phyloP scores from a whole-genome alignment of 2,113 vertebrate species.

The Gnathonemus longibarbis region DNA sequence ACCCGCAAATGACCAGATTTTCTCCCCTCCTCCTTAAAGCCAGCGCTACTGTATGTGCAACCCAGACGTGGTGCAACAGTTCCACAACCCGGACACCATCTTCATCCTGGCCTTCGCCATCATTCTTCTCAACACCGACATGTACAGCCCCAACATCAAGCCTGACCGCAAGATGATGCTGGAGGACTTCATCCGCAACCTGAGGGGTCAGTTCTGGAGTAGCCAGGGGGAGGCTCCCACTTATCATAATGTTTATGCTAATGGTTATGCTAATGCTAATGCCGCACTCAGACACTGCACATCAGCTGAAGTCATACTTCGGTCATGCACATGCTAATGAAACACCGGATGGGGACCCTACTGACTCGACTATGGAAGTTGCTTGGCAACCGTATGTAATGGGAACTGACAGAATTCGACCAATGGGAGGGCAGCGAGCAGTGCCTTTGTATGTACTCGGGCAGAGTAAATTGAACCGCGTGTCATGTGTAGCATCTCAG shows the following conservation, averaged over 20 bases:
- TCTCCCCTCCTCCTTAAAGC: slow-evolving; percentile 57
- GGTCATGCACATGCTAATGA: not conserved
- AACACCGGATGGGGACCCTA: not conserved
- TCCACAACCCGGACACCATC: slow-evolving; percentile 98
- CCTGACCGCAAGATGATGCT: slow-evolving; percentile 98
- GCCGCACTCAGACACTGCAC: not conserved
- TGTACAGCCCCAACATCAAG: slow-evolving; percentile 99
- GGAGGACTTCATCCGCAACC: slow-evolving; percentile 95
- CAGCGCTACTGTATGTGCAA: slow-evolving; percentile 99
- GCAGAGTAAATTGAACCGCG: not conserved
- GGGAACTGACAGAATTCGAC: not conserved
- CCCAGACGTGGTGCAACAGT: slow-evolving; percentile 96
- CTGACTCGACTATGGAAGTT: not conserved
- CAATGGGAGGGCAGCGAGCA: not conserved
- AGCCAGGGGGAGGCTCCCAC: not conserved
- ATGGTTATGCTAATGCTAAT: not conserved
- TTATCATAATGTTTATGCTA: not conserved
- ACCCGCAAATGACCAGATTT: not conserved
- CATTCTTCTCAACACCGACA: slow-evolving; percentile 97
- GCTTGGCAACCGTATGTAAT: not conserved
- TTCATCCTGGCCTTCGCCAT: slow-evolving; percentile 98
- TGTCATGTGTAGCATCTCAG: not conserved
- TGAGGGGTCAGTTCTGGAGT: slow-evolving; percentile 71
- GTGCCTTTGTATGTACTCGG: not conserved
- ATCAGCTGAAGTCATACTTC: not conserved